Base-by-base conservation (phyloP, 1,140 invertebrate genomes). In the Drosophila guanche region DNA sequence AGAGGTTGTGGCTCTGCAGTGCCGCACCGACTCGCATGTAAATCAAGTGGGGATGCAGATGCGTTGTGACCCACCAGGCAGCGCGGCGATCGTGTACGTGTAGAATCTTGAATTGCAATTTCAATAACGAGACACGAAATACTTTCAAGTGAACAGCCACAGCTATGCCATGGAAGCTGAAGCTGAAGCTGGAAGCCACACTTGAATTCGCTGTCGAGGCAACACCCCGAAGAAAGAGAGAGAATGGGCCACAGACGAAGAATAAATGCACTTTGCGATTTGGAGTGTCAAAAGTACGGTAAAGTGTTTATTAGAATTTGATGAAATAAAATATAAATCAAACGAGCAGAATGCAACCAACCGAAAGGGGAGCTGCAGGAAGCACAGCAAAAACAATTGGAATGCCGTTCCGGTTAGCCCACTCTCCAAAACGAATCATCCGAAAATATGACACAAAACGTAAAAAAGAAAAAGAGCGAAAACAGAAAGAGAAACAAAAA, bases 91-190 rank as follows among this genome's bases (percentile, higher is more conserved):
- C 75, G 72, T 73, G 80, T 77, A 80, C 80, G 80, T 85, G 80
- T 86, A 72, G 81, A 86, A 85, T 85, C 80, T 85, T 85, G 77
- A 80, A 85, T 85, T 85, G 81, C 80, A 85, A 85, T 86, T 85
- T 86, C 80, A 85, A 85, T 85, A 85, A 85, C 80, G 63, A 86
- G 80, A 84, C 80, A 84, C 81, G 73, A 68, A 85, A 85, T 63
- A 85, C 81, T 86, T 85, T 66, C 67, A 84, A 80, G 80, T 80
- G 61, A 65, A 74, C 50, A 41, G 50, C 51, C 16, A 20, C 16
- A 20, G 16, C 16, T 20, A 20, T 20, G 16, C 16, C 27, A 48
- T 65, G 62, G 63, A 68, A 76, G 40, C 40, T 58, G 77, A 79
- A 70, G 53, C 78, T 20, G 16, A 20, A 20, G 16, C 16, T n/a